phyloP scores from a whole-genome alignment of 2,113 vertebrate genomes.

The Pelusios castaneus region DNA sequence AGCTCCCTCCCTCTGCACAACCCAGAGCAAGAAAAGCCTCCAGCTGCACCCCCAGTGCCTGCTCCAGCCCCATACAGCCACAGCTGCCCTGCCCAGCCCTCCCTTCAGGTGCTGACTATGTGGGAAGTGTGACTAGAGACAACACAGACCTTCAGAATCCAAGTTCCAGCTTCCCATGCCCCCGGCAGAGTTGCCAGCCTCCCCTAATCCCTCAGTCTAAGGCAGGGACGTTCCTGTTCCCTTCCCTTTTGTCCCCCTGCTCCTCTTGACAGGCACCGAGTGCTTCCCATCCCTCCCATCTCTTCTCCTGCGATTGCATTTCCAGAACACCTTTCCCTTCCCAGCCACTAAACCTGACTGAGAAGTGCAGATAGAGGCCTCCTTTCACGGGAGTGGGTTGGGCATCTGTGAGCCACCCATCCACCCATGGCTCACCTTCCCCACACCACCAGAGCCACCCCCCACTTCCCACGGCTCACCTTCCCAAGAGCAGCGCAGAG shows the following conservation, averaged over 20 bases:
- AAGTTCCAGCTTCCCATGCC: fast-evolving
- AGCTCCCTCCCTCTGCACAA: background rate
- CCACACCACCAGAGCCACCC: background rate
- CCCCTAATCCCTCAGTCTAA: fast-evolving
- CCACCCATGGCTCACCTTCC: background rate
- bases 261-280: fast-evolving
- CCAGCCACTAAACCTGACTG: background rate
- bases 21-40: background rate
- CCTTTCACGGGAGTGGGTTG: background rate
- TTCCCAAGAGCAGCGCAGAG: too few relatives aligned
- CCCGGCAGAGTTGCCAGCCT: fast-evolving
- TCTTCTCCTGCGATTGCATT: constrained; percentile 40
- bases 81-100: background rate
- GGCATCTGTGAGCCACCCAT: background rate
- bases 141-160: background rate
- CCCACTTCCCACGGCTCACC: background rate
- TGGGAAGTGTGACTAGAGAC: background rate
- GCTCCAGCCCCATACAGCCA: background rate
- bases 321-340: constrained; percentile 51
- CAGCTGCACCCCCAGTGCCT: background rate
- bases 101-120: background rate
- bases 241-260: fast-evolving
- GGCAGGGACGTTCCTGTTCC: fast-evolving
- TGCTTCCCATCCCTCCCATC: background rate
- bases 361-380: background rate